A percentile compares a stretch with the other conserved stretches of the same genome.
These are phyloP conservation scores for Suncus etruscus DNA, from an alignment of 2,113 vertebrate genomes.

Conservation along the genomic window DNA sequence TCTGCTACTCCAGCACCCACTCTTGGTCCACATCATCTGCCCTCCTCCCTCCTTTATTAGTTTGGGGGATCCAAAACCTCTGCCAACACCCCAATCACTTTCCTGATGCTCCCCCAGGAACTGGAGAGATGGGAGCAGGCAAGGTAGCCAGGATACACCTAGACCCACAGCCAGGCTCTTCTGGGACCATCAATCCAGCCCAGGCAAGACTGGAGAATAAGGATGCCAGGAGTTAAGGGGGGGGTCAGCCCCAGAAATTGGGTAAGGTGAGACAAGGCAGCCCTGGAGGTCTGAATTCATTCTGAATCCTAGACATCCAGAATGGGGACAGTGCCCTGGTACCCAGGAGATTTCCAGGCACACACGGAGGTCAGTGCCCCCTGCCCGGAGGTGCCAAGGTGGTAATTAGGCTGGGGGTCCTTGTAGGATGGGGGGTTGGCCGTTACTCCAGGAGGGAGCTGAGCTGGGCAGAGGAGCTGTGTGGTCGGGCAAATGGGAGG, in stretches of 20 bases:
- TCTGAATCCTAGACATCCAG: too few relatives aligned
- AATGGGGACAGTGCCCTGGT: slow-evolving; percentile 62
- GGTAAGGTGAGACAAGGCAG: too few relatives aligned
- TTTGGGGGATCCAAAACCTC: neutral
- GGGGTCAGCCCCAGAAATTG: too few relatives aligned
- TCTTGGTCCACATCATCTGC: too few relatives aligned
- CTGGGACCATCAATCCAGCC: too few relatives aligned
- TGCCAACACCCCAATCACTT: too few relatives aligned
- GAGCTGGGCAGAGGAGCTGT: slow-evolving; percentile 71
- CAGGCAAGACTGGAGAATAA: too few relatives aligned
- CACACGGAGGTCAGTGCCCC: slow-evolving; percentile 77
- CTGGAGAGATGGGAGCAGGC: neutral
- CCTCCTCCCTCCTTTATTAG: too few relatives aligned
- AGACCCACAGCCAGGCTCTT: neutral
- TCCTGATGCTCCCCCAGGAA: neutral
- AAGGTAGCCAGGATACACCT: neutral
- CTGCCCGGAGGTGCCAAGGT: slow-evolving; percentile 66
- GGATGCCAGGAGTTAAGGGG: too few relatives aligned
- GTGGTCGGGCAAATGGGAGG: slow-evolving; percentile 73
- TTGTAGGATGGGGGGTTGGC: slow-evolving; percentile 47
- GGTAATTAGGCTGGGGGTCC: slow-evolving; percentile 80
- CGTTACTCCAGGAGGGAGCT: slow-evolving; percentile 59
- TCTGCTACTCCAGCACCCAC: too few relatives aligned
- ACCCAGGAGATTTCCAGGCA: slow-evolving; percentile 68
- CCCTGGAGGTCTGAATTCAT: slow-evolving; percentile 67